A percentile compares a stretch with the other conserved stretches of the same genome.
Evolutionary conservation across 2,113 vertebrate genomes (phyloP).

Genomic region (Oceanites oceanicus): DNA sequence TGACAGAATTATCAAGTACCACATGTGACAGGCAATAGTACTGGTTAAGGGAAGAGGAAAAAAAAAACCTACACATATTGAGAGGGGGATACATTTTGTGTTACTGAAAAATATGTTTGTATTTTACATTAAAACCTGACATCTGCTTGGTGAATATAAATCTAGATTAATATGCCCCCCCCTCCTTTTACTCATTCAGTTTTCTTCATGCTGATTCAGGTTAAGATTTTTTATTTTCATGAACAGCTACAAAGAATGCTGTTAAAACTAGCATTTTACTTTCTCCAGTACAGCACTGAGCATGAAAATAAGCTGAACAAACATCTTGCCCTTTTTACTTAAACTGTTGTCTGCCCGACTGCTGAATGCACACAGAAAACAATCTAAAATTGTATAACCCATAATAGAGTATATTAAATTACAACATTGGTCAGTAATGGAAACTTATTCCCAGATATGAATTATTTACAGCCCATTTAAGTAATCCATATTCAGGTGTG

Average conservation of each 20-base stretch:
- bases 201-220: constrained; percentile 73
- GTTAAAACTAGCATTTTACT: constrained; percentile 65
- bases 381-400: constrained; percentile 84
- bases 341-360: constrained; percentile 79
- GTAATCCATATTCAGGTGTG: constrained; percentile 99
- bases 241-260: constrained; percentile 64
- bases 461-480: constrained; percentile 99
- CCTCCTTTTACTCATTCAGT: constrained; percentile 54
- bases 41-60: constrained; percentile 8
- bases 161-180: constrained; percentile 61
- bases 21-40: constrained; percentile 71
- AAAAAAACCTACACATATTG: constrained; percentile 47
- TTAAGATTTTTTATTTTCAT: constrained; percentile 67
- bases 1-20: constrained; percentile 71
- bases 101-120: constrained; percentile 65
- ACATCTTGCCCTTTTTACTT: constrained; percentile 79
- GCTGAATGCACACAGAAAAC: constrained; percentile 83
- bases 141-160: constrained; percentile 68
- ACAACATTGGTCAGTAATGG: constrained; percentile 91
- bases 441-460: constrained; percentile 96
- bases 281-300: constrained; percentile 56
- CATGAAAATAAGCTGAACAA: constrained; percentile 76
- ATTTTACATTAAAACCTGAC: constrained; percentile 70
- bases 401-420: constrained; percentile 98
- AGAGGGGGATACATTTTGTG: constrained; percentile 61